Evolutionary conservation across 2,797 vertebrate species (phyloP).

Genomic region (Choloepus didactylus): DNA sequence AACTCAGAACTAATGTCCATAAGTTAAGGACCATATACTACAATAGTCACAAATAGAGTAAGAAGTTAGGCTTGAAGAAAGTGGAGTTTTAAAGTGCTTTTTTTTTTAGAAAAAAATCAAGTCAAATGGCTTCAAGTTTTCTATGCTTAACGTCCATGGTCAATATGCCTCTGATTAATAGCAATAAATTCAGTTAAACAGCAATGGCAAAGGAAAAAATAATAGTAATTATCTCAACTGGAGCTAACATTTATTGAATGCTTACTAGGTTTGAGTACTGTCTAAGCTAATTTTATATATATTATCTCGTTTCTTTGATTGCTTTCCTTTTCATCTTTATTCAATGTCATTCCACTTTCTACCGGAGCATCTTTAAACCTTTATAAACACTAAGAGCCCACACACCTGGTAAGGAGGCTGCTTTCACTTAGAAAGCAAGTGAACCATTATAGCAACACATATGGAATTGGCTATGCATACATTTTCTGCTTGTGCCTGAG

Average conservation of each 20-base stretch:
- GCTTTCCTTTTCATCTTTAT: constrained; percentile 54
- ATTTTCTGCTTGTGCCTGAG: constrained; percentile 13
- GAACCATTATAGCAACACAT: constrained; percentile 44
- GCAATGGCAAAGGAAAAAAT: neutral
- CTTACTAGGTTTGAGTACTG: constrained; percentile 6
- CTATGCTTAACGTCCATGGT: constrained; percentile 2
- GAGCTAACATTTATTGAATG: neutral
- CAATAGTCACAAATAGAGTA: constrained; percentile 30
- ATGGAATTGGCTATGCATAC: neutral
- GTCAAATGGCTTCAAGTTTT: constrained; percentile 49
- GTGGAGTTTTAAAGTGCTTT: constrained; percentile 5
- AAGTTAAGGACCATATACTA: constrained; percentile 53
- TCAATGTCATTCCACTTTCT: constrained; percentile 57
- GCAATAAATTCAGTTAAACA: neutral
- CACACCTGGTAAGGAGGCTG: constrained; percentile 67
- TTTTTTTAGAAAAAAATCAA: constrained; percentile 12
- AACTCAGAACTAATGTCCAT: constrained; percentile 41
- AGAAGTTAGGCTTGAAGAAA: constrained; percentile 61
- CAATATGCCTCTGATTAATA: neutral
- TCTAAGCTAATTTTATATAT: neutral
- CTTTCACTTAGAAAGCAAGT: constrained; percentile 64
- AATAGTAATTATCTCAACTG: neutral
- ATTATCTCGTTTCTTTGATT: constrained; percentile 24
- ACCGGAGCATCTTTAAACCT: constrained; percentile 39
- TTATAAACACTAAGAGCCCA: constrained; percentile 46